These are phyloP conservation scores for Poliocrania exsul DNA, from an alignment of 2,797 vertebrate species.

Conservation along the genomic window DNA sequence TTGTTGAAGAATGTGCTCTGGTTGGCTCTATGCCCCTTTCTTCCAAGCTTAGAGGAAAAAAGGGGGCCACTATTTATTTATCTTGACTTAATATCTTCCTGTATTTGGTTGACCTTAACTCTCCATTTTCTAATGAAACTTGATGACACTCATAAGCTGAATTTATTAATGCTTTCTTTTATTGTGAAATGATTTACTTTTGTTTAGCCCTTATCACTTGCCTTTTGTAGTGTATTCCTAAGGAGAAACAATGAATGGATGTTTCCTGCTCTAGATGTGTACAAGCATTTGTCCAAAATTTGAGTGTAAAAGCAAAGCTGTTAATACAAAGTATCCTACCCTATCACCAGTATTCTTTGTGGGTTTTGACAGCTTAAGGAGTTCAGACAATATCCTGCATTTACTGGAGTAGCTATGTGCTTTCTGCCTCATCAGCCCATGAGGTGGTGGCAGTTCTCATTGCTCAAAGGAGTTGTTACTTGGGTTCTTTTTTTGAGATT, in stretches of 20 bases:
- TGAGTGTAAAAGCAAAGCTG: background rate
- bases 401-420: background rate
- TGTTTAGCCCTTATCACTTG: constrained; percentile 45
- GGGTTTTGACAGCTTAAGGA: background rate
- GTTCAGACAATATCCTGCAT: background rate
- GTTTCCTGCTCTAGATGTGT: constrained; percentile 24
- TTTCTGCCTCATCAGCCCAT: background rate
- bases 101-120: constrained; percentile 44
- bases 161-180: constrained; percentile 37
- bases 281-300: constrained; percentile 14
- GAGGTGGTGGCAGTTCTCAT: background rate
- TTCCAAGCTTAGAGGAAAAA: background rate
- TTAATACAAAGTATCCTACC: background rate
- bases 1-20: constrained; percentile 3
- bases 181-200: constrained; percentile 30
- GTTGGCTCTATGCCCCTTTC: constrained; percentile 47
- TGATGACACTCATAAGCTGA: background rate
- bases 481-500: background rate
- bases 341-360: background rate
- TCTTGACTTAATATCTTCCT: constrained; percentile 50
- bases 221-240: constrained; percentile 20
- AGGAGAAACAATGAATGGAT: constrained; percentile 29
- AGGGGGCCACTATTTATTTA: constrained; percentile 24
- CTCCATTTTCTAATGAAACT: constrained; percentile 18
- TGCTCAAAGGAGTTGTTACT: background rate